phyloP scores from a whole-genome alignment of 2,113 vertebrate genomes.

The Choloepus hoffmanni region DNA sequence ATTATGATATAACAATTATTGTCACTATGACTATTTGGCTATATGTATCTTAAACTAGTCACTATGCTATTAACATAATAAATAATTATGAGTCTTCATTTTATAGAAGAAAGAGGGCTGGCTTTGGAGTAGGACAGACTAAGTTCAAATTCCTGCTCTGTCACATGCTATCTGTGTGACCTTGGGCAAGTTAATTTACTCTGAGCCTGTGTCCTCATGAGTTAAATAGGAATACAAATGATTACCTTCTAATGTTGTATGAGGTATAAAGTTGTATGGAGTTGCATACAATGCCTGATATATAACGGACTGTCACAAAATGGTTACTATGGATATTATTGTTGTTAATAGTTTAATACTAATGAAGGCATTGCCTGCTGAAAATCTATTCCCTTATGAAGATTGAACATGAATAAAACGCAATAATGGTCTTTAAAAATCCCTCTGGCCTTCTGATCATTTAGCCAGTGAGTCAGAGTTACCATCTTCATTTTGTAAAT shows the following conservation, averaged over 20 bases:
- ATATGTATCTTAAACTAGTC: neutral
- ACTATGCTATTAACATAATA: neutral
- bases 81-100: neutral
- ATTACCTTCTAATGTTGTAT: neutral
- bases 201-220: neutral
- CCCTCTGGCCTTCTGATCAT: conserved; percentile 23
- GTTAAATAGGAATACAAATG: neutral
- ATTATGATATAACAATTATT: neutral
- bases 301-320: neutral
- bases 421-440: neutral
- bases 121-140: neutral
- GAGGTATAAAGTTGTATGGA: neutral
- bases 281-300: neutral
- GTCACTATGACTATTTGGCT: conserved; percentile 31
- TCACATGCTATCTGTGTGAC: neutral
- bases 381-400: neutral
- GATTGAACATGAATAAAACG: conserved; percentile 5
- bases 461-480: conserved; percentile 56
- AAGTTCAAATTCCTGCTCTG: neutral
- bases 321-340: neutral
- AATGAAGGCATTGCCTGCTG: neutral
- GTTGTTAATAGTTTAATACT: neutral
- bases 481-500: conserved; percentile 79
- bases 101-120: neutral
- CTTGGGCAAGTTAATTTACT: neutral